phyloP scores from a whole-genome alignment of 2,888 invertebrate genomes.

The Aphidius colemani region DNA sequence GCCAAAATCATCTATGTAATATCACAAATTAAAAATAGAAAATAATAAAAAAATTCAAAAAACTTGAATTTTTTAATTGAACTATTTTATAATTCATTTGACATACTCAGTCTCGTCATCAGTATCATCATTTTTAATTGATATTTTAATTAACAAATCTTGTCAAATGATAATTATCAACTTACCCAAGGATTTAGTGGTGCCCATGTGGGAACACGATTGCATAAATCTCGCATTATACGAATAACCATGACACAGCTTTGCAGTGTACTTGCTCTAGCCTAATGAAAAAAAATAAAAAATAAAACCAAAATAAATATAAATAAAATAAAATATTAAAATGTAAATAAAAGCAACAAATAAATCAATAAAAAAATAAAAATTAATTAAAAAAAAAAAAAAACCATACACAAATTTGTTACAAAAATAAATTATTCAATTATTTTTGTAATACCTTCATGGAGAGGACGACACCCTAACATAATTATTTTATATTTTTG shows the following conservation, averaged over 20 bases:
- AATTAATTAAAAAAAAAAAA: background rate
- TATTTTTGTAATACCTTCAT: background rate
- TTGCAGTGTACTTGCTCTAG: constrained; percentile 93
- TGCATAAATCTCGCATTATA: constrained; percentile 92
- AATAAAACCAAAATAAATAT: constrained; percentile 23
- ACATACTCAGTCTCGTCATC: constrained; percentile 57
- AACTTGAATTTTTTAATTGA: too few species aligned
- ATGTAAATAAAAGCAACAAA: constrained; percentile 12
- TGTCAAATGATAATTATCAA: constrained; percentile 37
- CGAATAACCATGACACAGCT: constrained; percentile 97
- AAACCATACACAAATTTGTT: background rate
- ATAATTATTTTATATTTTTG: constrained; percentile 42
- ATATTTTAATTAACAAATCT: background rate
- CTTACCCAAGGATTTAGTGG: constrained; percentile 92
- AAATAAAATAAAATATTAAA: constrained; percentile 25
- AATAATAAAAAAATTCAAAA: too few species aligned
- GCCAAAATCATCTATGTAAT: too few species aligned
- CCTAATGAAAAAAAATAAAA: constrained; percentile 65
- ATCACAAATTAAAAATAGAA: too few species aligned
- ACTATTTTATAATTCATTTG: too few species aligned
- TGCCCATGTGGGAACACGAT: constrained; percentile 92
- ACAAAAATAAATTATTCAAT: background rate
- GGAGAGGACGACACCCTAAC: constrained; percentile 27
- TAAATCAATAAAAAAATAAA: background rate
- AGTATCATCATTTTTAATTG: constrained; percentile 50